phyloP scores from a whole-genome alignment of 2,888 invertebrate genomes.

The Dione vanillae region DNA sequence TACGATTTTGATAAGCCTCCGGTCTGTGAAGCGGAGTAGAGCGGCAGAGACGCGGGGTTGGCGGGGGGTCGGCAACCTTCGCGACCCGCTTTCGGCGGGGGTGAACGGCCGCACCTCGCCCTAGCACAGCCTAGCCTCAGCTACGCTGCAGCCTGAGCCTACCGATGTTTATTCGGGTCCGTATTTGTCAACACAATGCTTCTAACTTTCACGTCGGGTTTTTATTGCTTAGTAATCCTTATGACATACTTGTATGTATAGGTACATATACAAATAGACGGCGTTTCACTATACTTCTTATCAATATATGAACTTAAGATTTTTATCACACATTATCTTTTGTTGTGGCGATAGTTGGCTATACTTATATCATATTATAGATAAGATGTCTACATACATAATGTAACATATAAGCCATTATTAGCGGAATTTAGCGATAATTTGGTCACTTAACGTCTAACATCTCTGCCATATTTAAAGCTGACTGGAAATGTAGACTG shows the following conservation, averaged over 20 bases:
- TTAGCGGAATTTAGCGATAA: not conserved
- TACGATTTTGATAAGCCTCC: slow-evolving; percentile 28
- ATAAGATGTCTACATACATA: not conserved
- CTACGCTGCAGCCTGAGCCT: slow-evolving; percentile 27
- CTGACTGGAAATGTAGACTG: not conserved
- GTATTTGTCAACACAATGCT: slow-evolving; percentile 25
- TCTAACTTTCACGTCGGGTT: slow-evolving; percentile 12
- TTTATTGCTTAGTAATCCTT: slow-evolving; percentile 15
- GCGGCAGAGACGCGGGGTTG: slow-evolving; percentile 48
- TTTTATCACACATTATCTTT: not conserved
- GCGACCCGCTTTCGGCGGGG: slow-evolving; percentile 78
- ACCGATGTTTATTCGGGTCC: slow-evolving; percentile 27
- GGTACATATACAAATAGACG: not conserved
- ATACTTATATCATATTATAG: not conserved
- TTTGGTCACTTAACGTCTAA: no score
- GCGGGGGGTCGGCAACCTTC: slow-evolving; percentile 47
- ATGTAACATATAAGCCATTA: not conserved
- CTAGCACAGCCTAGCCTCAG: slow-evolving; percentile 40
- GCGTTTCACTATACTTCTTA: not conserved
- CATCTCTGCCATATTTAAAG: not conserved
- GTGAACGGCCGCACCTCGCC: slow-evolving; percentile 72
- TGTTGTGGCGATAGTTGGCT: not conserved
- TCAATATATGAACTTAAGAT: not conserved
- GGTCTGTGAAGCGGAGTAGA: slow-evolving; percentile 34
- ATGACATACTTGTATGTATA: not conserved